Percentiles rank a stretch among this genome's conserved stretches.
Conservation (phyloP, 2,888 invertebrate species). For the Hirtodrosophila duncani region DNA sequence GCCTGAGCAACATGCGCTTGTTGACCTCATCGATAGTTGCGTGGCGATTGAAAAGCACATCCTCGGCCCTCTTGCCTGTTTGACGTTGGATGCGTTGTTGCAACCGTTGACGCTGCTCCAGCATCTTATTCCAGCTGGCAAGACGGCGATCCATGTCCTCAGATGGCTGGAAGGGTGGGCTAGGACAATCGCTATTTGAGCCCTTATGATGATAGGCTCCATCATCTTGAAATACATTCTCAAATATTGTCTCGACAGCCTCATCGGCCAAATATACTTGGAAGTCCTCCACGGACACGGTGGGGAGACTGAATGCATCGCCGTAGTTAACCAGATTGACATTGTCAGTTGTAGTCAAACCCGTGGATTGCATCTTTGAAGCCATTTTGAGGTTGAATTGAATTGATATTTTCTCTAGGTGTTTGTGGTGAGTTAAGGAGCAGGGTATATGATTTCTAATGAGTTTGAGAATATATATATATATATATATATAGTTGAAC, state of each 20-base stretch:
- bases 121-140: constrained; percentile 52
- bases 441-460: no score
- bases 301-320: no score
- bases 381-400: no score
- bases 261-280: constrained; percentile 8
- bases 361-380: no score
- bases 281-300: not conserved
- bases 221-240: not conserved
- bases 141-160: constrained; percentile 63
- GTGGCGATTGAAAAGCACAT: constrained; percentile 67
- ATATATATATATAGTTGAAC: no score
- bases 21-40: constrained; percentile 59
- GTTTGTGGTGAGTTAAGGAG: no score
- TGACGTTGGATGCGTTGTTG: constrained; percentile 44
- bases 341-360: no score
- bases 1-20: constrained; percentile 57
- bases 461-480: no score
- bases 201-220: not conserved
- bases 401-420: no score
- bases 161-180: constrained; percentile 9
- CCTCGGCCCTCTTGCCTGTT: constrained; percentile 52
- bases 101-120: constrained; percentile 43
- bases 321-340: no score
- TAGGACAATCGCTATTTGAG: constrained; percentile 9
- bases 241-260: constrained; percentile 23